These are phyloP conservation scores for Formica exsecta DNA, from an alignment of 1,140 invertebrate genomes.

Conservation along the genomic window DNA sequence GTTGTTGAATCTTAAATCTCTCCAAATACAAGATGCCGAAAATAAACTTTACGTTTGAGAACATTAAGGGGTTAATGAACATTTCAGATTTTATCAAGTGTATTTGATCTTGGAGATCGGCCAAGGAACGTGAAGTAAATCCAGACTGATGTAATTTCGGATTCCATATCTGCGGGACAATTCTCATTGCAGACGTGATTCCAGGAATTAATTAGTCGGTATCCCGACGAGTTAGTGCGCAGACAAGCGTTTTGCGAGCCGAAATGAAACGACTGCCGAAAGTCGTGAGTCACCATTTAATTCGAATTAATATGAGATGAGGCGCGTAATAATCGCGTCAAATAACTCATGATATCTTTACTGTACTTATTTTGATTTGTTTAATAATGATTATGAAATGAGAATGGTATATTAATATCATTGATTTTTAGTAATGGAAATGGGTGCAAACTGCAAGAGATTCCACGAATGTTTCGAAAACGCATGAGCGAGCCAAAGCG, in stretches of 20 bases:
- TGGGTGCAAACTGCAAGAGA: not conserved
- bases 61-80: constrained; percentile 54
- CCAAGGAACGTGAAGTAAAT: constrained; percentile 54
- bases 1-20: not conserved
- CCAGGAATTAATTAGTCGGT: constrained; percentile 70
- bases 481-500: constrained; percentile 14
- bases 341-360: not conserved
- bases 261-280: constrained; percentile 43
- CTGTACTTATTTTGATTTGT: not conserved
- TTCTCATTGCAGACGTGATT: constrained; percentile 58
- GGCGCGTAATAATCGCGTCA: not conserved
- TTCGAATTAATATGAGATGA: constrained; percentile 9
- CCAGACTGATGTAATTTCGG: constrained; percentile 16
- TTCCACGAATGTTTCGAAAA: not conserved
- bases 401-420: constrained; percentile 7
- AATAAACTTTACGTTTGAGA: constrained; percentile 23
- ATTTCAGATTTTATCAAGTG: constrained; percentile 50
- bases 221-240: not conserved
- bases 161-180: constrained; percentile 47
- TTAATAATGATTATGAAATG: not conserved
- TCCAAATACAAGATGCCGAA: constrained; percentile 8
- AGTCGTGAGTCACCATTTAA: constrained; percentile 63
- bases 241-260: constrained; percentile 48
- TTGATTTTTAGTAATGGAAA: not conserved
- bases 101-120: constrained; percentile 55